Evolutionary conservation across 2,797 vertebrate species (phyloP).

Genomic region (Scomberomorus guttatus): DNA sequence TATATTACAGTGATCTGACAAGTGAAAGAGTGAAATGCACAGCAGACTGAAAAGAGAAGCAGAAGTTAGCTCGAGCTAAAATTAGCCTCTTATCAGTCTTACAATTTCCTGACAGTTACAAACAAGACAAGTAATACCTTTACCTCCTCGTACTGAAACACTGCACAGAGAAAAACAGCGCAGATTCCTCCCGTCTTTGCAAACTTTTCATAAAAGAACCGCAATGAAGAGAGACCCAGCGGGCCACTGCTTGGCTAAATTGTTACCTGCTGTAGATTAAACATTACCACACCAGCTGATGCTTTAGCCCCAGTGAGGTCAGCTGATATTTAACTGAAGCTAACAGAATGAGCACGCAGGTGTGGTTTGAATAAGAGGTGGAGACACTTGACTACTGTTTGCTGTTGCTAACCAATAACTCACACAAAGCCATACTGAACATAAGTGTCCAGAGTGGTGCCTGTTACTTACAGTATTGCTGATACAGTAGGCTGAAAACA

Average conservation of each 20-base stretch:
- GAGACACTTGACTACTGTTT: slow-evolving; percentile 62
- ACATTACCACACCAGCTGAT: slow-evolving; percentile 83
- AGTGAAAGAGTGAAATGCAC: slow-evolving; percentile 6
- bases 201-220: not conserved
- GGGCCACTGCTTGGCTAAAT: slow-evolving; percentile 31
- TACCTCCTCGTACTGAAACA: slow-evolving; percentile 29
- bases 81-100: slow-evolving; percentile 54
- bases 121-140: slow-evolving; percentile 44
- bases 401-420: slow-evolving; percentile 4
- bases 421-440: not conserved
- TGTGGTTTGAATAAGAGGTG: slow-evolving; percentile 74
- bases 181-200: slow-evolving; percentile 1
- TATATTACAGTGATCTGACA: slow-evolving; percentile 19
- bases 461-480: not conserved
- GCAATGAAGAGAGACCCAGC: not conserved
- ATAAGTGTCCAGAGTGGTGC: not conserved
- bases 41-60: slow-evolving; percentile 65
- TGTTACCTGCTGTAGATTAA: slow-evolving; percentile 76
- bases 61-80: slow-evolving; percentile 69
- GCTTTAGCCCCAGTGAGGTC: slow-evolving; percentile 53
- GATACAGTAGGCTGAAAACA: not conserved
- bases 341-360: slow-evolving; percentile 65
- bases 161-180: not conserved
- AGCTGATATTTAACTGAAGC: slow-evolving; percentile 72
- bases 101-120: slow-evolving; percentile 62